A percentile compares a stretch with the other conserved stretches of the same genome.
These are phyloP conservation scores for Laodelphax striatellus DNA, from an alignment of 1,140 invertebrate genomes.

Conservation along the genomic window DNA sequence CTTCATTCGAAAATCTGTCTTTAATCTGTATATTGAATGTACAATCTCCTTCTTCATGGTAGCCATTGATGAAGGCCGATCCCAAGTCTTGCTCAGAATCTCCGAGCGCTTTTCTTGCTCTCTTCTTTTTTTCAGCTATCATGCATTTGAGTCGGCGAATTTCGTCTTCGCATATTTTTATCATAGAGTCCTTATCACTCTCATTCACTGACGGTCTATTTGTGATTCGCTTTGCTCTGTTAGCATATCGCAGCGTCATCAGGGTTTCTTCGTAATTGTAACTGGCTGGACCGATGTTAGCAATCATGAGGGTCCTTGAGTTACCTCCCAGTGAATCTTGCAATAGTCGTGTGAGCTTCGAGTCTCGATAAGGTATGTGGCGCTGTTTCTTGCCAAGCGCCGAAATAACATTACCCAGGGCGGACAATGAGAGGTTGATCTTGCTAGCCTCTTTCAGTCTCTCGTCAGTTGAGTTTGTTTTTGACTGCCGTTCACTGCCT, in stretches of 20 bases:
- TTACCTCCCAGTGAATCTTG: constrained; percentile 87
- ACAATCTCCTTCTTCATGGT: neutral
- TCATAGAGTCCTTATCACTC: constrained; percentile 84
- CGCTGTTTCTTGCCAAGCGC: constrained; percentile 73
- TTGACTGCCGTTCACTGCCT: constrained; percentile 81
- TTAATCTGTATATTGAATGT: neutral
- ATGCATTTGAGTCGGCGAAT: constrained; percentile 48
- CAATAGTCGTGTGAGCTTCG: constrained; percentile 81
- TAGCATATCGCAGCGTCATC: constrained; percentile 84
- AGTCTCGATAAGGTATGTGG: constrained; percentile 88
- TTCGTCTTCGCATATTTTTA: constrained; percentile 79
- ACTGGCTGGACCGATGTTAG: constrained; percentile 89
- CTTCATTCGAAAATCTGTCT: neutral
- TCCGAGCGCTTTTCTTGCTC: neutral
- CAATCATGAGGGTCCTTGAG: constrained; percentile 94
- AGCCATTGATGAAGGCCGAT: constrained; percentile 1
- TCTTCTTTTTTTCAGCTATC: constrained; percentile 18
- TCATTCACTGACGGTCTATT: constrained; percentile 93
- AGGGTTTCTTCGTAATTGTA: constrained; percentile 94
- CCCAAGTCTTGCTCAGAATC: neutral
- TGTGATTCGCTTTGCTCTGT: constrained; percentile 89
- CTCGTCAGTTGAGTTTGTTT: constrained; percentile 80
- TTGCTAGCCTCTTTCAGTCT: constrained; percentile 90
- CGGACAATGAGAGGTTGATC: constrained; percentile 89
- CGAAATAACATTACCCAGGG: constrained; percentile 89